A percentile compares a stretch with the other conserved stretches of the same genome.
These are phyloP conservation scores for Periphyllus acericola DNA, from an alignment of 2,888 invertebrate species.

Conservation along the genomic window DNA sequence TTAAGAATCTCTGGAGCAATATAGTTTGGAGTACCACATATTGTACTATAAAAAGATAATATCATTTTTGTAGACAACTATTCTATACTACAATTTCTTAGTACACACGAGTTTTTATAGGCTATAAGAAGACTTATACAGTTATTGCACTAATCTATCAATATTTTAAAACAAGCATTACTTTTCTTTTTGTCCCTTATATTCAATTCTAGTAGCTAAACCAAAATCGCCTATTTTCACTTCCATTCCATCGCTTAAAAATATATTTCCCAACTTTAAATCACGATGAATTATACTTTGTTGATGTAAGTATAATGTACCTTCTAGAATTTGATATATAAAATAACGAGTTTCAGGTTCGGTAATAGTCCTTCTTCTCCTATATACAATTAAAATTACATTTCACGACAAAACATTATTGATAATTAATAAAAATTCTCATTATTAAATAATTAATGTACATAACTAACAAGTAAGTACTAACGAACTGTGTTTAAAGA, in stretches of 20 bases:
- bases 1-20: slow-evolving; percentile 98
- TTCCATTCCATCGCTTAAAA: slow-evolving; percentile 91
- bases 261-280: slow-evolving; percentile 96
- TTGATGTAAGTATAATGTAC: slow-evolving; percentile 92
- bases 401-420: not conserved
- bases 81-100: not conserved
- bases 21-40: slow-evolving; percentile 99
- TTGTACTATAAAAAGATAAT: slow-evolving; percentile 75
- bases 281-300: slow-evolving; percentile 96
- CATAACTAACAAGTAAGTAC: too few relatives aligned
- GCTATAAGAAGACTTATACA: not conserved
- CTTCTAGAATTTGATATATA: slow-evolving; percentile 90
- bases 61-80: not conserved
- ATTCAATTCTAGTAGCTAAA: slow-evolving; percentile 91
- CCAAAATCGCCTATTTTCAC: slow-evolving; percentile 99
- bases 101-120: not conserved
- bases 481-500: too few relatives aligned
- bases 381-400: slow-evolving; percentile 69
- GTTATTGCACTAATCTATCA: not conserved
- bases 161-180: slow-evolving; percentile 65
- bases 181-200: slow-evolving; percentile 83
- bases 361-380: slow-evolving; percentile 91
- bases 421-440: not conserved
- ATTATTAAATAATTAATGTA: too few relatives aligned
- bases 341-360: slow-evolving; percentile 98